Base-by-base conservation (phyloP, 35 echinoderm and acorn worm genomes). In the Amphiura filiformis region DNA sequence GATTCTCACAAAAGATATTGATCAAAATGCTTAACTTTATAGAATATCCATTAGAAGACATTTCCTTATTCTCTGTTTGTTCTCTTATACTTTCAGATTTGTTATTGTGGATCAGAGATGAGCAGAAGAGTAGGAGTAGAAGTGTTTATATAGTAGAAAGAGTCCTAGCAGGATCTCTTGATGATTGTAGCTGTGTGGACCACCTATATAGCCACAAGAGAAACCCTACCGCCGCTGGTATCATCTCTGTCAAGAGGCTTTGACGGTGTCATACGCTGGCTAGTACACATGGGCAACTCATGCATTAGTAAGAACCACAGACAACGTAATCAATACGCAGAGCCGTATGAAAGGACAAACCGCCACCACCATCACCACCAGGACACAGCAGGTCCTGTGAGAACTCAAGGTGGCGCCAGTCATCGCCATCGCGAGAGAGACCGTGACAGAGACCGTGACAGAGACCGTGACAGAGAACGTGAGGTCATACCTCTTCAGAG, bases 241-340 rank as follows among this genome's bases (percentile, higher is more conserved):
- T 57, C 64, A 28, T 17, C 35, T 36, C 34, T 89, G 14, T 57
- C 56, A n/a, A 37, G 56, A 13, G 65, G 56, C n/a, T 18, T 90
- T 84, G 37, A 64, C 31, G 31, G 80, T 57, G 65, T 90, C 31
- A 57, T 82, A 22, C 36, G 65, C 40, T 37, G 80, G 36, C 75
- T 82, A 56, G 34, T 77, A 64, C 82, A 26, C 88, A 90, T 90
- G 88, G 88, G 88, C n/a, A 90, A 76, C 70, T 90, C 88, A 39
- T 90, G 88, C 38, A 76, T 90, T 17, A 90, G 88, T 77, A 90
- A 90, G 64, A 80, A 90, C 34, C 88, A 82, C 81, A 90, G 88
- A 47, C 80, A 80, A 44, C 82, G 44, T 13, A 83, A 80, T 33
- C 81, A 70, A 1, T 57, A 47, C 20, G 32, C 40, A 20, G 30